These are phyloP conservation scores for Anas capensis DNA, from an alignment of 2,797 vertebrate genomes.

Conservation along the genomic window DNA sequence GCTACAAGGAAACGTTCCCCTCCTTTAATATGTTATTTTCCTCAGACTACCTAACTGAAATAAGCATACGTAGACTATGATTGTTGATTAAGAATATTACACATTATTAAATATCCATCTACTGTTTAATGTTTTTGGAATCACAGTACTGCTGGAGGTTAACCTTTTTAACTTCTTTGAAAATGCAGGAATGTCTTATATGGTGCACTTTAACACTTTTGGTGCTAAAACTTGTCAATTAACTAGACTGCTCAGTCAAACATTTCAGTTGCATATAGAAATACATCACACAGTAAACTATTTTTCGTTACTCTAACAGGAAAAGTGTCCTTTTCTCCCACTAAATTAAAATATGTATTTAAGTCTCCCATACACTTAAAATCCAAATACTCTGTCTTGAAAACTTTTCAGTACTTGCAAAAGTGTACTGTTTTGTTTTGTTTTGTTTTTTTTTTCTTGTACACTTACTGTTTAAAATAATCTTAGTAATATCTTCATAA, in stretches of 20 bases:
- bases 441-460: not conserved
- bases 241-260: not conserved
- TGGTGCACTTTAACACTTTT: not conserved
- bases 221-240: not conserved
- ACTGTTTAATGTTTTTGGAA: not conserved
- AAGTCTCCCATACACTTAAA: accelerated
- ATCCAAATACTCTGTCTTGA: not conserved
- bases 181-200: not conserved
- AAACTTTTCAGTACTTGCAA: not conserved
- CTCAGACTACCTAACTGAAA: not conserved
- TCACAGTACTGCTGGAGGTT: not conserved
- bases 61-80: not conserved
- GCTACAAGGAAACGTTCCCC: not conserved
- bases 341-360: not conserved
- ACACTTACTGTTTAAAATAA: not conserved
- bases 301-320: not conserved
- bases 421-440: not conserved
- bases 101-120: not conserved
- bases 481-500: not conserved
- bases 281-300: not conserved
- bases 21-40: not conserved
- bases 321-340: not conserved
- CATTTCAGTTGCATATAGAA: not conserved
- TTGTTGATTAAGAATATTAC: not conserved
- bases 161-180: not conserved